Percentiles rank a stretch among this genome's conserved stretches.
These are phyloP conservation scores for Amphipyra berbera DNA, from an alignment of 2,888 invertebrate genomes.

Conservation along the genomic window DNA sequence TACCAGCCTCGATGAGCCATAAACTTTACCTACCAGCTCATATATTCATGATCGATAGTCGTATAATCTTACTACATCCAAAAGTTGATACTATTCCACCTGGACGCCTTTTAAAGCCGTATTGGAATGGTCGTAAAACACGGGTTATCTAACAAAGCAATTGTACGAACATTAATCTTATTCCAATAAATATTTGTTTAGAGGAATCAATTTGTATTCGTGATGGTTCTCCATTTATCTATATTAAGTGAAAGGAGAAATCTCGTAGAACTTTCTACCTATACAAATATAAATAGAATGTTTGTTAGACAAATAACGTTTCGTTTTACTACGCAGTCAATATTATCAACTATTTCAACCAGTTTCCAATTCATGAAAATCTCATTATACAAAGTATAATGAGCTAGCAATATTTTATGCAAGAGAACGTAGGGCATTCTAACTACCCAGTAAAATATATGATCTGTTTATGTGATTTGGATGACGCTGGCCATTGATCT, in stretches of 20 bases:
- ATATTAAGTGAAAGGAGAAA: conserved; percentile 35
- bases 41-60: conserved; percentile 46
- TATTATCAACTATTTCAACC: conserved; percentile 24
- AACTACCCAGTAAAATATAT: too few relatives aligned
- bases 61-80: conserved; percentile 34
- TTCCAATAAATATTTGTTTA: conserved; percentile 57
- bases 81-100: conserved; percentile 37
- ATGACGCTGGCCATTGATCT: too few relatives aligned
- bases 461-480: too few relatives aligned
- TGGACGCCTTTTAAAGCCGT: conserved; percentile 42
- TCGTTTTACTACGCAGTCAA: conserved; percentile 10
- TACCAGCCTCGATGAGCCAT: conserved; percentile 40
- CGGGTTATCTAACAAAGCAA: conserved; percentile 41
- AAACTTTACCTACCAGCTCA: conserved; percentile 34
- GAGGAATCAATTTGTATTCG: conserved; percentile 54
- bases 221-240: conserved; percentile 51
- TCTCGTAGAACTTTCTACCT: conserved; percentile 28
- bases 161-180: conserved; percentile 51
- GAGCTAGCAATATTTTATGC: too few relatives aligned
- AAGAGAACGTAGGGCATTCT: too few relatives aligned
- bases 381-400: not conserved
- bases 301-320: not conserved
- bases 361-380: conserved; percentile 3
- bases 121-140: conserved; percentile 46
- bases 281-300: conserved; percentile 24